A percentile compares a stretch with the other conserved stretches of the same genome.
These are phyloP conservation scores for Streptopelia turtur DNA, from an alignment of 2,797 vertebrate genomes.

Conservation along the genomic window DNA sequence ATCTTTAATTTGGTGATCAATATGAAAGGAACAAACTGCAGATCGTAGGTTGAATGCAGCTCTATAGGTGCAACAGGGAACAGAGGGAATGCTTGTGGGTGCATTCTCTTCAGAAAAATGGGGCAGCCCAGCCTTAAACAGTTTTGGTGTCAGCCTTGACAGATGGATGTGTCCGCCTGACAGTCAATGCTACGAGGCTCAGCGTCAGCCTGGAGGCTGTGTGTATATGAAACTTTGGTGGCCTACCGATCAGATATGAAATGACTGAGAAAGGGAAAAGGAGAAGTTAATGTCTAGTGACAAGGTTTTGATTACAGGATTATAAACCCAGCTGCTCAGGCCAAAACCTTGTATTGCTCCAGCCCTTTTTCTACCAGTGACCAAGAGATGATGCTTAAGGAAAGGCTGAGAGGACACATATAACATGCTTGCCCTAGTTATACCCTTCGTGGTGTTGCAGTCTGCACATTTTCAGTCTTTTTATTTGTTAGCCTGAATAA, in stretches of 20 bases:
- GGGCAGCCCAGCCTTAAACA: neutral
- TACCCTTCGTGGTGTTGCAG: neutral
- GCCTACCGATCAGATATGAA: neutral
- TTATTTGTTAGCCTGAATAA: neutral
- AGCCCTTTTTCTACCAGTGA: neutral
- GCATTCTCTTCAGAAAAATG: neutral
- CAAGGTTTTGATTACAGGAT: neutral
- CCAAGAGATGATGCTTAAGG: neutral
- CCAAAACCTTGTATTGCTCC: neutral
- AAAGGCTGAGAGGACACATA: neutral
- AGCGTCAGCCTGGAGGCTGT: neutral
- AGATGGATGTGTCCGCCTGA: neutral
- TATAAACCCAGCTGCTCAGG: neutral
- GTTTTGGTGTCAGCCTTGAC: neutral
- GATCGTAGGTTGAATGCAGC: neutral
- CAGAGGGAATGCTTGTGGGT: neutral
- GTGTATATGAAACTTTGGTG: neutral
- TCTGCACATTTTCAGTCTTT: neutral
- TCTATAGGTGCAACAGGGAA: fast-evolving
- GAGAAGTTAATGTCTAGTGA: neutral
- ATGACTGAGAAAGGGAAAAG: neutral
- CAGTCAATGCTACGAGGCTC: neutral
- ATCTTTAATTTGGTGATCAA: conserved; percentile 20
- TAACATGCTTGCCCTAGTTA: neutral
- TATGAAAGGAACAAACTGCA: neutral